These are phyloP conservation scores for Lonchura striata DNA, from an alignment of 2,113 vertebrate species.

Conservation along the genomic window DNA sequence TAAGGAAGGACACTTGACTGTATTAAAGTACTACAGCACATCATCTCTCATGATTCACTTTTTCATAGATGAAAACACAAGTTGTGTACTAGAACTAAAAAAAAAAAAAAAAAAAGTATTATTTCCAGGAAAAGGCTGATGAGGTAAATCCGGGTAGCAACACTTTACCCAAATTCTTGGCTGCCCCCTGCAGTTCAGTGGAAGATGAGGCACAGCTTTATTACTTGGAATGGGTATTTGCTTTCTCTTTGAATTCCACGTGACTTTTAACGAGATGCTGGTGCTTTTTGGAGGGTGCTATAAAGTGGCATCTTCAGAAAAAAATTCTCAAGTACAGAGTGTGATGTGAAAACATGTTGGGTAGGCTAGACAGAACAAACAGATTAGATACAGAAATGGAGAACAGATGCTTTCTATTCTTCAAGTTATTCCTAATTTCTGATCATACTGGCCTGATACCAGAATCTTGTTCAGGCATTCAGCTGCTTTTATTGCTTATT, in stretches of 20 bases:
- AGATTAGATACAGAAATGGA: not conserved
- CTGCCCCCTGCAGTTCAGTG: conserved; percentile 73
- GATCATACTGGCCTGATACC: not conserved
- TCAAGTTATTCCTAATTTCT: conserved; percentile 11
- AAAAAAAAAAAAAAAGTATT: not conserved
- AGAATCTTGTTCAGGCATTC: not conserved
- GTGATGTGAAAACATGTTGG: not conserved
- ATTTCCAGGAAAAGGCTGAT: conserved; percentile 3
- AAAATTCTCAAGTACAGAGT: conserved; percentile 16
- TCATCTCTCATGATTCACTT: conserved; percentile 34
- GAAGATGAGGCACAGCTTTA: not conserved
- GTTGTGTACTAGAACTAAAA: conserved; percentile 8
- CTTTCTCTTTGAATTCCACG: conserved; percentile 44
- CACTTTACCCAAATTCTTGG: conserved; percentile 60
- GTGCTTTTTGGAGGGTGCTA: conserved; percentile 11
- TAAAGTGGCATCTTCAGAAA: conserved; percentile 45
- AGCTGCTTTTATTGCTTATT: not conserved
- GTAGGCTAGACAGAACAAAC: conserved; percentile 8
- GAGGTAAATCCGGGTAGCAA: not conserved
- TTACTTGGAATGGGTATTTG: not conserved
- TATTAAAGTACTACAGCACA: not conserved
- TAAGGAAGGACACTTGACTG: not conserved
- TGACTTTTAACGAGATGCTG: conserved; percentile 52
- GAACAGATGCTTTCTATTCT: not conserved
- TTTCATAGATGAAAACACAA: conserved; percentile 55